These are phyloP conservation scores for Drosophila nebulosa DNA, from an alignment of 1,140 invertebrate species.

Conservation along the genomic window DNA sequence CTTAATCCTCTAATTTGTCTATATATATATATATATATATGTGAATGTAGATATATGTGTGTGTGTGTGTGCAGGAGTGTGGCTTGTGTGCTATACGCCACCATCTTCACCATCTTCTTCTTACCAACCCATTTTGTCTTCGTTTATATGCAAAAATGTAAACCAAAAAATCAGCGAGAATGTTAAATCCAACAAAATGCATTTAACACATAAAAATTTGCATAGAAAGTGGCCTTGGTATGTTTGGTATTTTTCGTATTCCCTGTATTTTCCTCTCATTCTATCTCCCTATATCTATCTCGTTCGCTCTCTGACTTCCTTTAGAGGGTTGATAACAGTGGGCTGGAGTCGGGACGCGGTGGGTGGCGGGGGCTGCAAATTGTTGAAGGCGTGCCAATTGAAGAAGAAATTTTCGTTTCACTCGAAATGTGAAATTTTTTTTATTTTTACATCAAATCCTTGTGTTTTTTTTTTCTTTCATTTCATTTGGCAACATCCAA, in stretches of 20 bases:
- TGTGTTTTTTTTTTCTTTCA: background rate
- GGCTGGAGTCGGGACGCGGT: background rate
- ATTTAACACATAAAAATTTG: constrained; percentile 80
- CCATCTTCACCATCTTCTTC: background rate
- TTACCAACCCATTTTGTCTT: constrained; percentile 38
- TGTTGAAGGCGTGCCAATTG: background rate
- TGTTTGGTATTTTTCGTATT: constrained; percentile 13
- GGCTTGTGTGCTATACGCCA: background rate
- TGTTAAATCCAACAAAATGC: constrained; percentile 80
- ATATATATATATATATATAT: constrained; percentile 27
- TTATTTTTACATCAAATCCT: constrained; percentile 42
- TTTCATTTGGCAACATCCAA: background rate
- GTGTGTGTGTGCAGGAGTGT: constrained; percentile 20
- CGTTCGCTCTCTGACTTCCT: no score
- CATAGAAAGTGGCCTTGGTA: constrained; percentile 78
- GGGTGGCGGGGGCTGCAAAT: background rate
- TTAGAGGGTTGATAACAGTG: background rate
- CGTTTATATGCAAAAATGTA: constrained; percentile 80
- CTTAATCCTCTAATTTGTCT: constrained; percentile 77
- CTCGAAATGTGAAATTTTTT: constrained; percentile 17
- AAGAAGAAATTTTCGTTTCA: constrained; percentile 2
- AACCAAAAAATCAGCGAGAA: constrained; percentile 80
- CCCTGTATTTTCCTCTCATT: background rate
- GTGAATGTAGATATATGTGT: constrained; percentile 16
- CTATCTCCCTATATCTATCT: background rate